These are phyloP conservation scores for Anseranas semipalmata DNA, from an alignment of 2,113 vertebrate genomes.

Conservation along the genomic window DNA sequence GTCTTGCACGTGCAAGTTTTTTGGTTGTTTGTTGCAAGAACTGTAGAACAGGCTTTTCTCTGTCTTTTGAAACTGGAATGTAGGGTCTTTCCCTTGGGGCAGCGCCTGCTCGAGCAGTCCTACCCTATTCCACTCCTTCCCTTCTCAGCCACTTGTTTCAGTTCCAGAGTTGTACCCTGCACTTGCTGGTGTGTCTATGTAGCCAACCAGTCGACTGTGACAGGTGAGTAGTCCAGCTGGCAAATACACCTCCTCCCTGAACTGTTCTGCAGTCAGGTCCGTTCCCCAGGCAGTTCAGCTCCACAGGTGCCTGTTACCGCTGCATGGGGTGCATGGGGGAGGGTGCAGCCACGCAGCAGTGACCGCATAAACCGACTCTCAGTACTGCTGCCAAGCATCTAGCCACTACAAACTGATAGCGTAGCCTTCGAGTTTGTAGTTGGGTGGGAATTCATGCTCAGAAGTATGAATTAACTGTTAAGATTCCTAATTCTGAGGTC, in stretches of 20 bases:
- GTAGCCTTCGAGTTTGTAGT: not conserved
- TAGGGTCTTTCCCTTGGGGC: not conserved
- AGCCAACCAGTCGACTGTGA: not conserved
- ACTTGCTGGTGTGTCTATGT: not conserved
- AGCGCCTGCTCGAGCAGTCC: not conserved
- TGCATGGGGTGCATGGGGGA: accelerated
- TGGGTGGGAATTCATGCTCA: not conserved
- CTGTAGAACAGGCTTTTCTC: not conserved
- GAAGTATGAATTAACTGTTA: not conserved
- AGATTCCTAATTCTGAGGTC: not conserved
- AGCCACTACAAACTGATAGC: not conserved
- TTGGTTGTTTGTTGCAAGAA: not conserved
- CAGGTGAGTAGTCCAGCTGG: not conserved
- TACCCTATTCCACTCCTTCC: not conserved
- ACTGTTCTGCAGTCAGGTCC: not conserved
- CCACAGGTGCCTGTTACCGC: not conserved
- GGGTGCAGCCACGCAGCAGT: not conserved
- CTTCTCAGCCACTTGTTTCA: not conserved
- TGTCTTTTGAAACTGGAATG: not conserved
- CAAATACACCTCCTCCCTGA: not conserved
- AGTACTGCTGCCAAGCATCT: not conserved
- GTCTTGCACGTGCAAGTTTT: not conserved
- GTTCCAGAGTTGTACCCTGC: not conserved
- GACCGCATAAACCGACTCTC: not conserved
- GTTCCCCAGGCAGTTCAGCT: not conserved